Evolutionary conservation across 2,113 vertebrate species (phyloP).

Genomic region (Oncorhynchus masou): DNA sequence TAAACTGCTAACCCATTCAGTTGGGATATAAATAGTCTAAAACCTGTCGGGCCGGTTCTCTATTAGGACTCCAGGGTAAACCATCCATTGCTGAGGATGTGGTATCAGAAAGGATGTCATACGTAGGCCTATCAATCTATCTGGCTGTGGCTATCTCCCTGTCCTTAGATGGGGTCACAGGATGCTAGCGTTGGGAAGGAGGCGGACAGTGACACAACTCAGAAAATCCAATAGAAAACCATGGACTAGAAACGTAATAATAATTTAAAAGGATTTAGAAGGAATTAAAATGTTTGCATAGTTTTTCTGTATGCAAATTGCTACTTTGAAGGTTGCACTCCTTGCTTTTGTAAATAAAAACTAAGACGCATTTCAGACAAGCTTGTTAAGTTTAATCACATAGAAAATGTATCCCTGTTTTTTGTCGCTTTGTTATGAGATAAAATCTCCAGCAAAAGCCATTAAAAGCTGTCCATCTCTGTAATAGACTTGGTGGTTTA

Average conservation of each 20-base stretch:
- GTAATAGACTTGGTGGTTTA: constrained; percentile 20
- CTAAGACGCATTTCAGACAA: not conserved
- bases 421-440: not conserved
- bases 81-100: constrained; percentile 14
- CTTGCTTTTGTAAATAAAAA: no score
- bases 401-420: not conserved
- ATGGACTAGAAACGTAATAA: not conserved
- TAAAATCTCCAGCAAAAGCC: not conserved
- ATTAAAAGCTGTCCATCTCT: constrained; percentile 8
- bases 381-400: not conserved
- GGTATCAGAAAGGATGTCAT: constrained; percentile 22
- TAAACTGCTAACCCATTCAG: constrained; percentile 20
- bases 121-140: not conserved
- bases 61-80: constrained; percentile 41
- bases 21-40: constrained; percentile 48
- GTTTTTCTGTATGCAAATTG: no score
- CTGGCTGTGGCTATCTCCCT: not conserved
- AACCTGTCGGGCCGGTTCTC: constrained; percentile 26
- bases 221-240: not conserved
- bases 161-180: not conserved
- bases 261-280: not conserved
- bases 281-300: no score
- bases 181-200: not conserved
- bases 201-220: no score
- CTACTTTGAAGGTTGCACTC: no score